Evolutionary conservation across 2,113 vertebrate species (phyloP), one percentile per base, ranked within the genome.

Genomic region (Symphodus melops): DNA sequence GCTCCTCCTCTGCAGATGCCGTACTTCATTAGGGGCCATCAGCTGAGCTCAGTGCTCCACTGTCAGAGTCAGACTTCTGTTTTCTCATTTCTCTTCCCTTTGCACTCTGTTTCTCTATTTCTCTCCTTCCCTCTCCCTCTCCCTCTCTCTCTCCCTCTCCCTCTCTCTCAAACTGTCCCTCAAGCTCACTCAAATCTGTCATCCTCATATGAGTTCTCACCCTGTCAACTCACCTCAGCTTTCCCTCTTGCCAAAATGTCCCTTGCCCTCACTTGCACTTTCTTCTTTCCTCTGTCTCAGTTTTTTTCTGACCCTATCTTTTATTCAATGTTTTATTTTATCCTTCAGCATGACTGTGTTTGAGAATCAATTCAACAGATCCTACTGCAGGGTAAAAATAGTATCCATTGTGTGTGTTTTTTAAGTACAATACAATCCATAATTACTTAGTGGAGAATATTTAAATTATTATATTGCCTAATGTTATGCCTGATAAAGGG

Each of bases 21-120:
- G 60, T 75, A 81, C 84, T 88, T 91, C 90, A 92, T 91, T 91
- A 91, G 79, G 76, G 73, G 75, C 79, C 88, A 87, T 92, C 90
- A 90, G 77, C 79, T 78, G 68, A 85, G 75, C 84, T 85, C 86
- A 77, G 78, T 79, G 60, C 82, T 79, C 75, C 1, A 74, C 86
- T 89, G 89, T 91, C 89, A 87, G 81, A 88, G 79, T 84, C 82
- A 82, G 62, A 79, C 71, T 87, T 59, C 61, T 57, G 71, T 75
- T 80, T 85, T 70, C 77, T 77, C 72, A 5, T 66, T 70, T 57
- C 71, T 49, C 55, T 58, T 75, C 61, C 60, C 52, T 74, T 76
- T 80, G 51, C 56, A 2, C 44, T 25, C 63, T 28, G 49, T 68
- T 60, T 52, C 63, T 37, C 56, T 65, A 9, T 53, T n/a, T 46